Conservation (phyloP, 2,797 vertebrate species). For the Momotus momota region DNA sequence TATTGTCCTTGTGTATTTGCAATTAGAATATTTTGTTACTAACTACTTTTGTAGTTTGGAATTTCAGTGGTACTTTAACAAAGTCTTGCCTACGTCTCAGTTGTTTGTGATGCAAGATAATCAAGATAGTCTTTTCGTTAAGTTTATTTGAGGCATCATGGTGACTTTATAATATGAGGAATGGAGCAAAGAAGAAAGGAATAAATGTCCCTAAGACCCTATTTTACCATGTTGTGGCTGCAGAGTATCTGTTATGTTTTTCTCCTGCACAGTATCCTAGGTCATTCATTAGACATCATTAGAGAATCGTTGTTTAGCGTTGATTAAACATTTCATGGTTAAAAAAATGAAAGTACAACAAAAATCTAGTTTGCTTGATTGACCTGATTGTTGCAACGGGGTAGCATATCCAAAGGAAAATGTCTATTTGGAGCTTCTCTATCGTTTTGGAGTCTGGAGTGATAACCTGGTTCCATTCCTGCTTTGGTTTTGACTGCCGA, state of each 20-base stretch:
- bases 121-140: not conserved
- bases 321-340: not conserved
- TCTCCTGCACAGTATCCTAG: not conserved
- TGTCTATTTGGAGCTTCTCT: not conserved
- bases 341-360: not conserved
- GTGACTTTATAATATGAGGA: not conserved
- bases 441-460: not conserved
- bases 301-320: not conserved
- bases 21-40: not conserved
- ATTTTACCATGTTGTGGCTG: not conserved
- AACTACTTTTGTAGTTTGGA: not conserved
- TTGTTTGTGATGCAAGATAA: not conserved
- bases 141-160: not conserved
- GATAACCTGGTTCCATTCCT: fast-evolving
- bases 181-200: not conserved
- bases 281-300: not conserved
- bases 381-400: not conserved
- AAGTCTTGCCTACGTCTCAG: not conserved
- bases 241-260: not conserved
- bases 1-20: not conserved
- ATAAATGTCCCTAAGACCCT: not conserved
- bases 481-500: not conserved
- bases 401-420: not conserved
- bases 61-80: not conserved
- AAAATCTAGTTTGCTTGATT: not conserved